Evolutionary conservation across 1,140 invertebrate genomes (phyloP).

Genomic region (Mizuhopecten yessoensis): DNA sequence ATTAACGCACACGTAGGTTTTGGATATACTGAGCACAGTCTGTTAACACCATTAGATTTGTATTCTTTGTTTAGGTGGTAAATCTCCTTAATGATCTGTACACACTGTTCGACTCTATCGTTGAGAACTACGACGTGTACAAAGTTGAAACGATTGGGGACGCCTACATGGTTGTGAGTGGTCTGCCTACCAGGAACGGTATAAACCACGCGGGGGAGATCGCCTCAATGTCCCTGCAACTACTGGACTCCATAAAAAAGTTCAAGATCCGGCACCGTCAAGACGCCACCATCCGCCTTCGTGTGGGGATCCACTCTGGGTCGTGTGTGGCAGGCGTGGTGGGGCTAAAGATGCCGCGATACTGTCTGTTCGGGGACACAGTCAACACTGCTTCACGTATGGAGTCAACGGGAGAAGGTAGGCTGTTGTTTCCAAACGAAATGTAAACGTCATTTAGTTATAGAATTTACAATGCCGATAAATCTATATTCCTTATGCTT

Average conservation of each 20-base stretch:
- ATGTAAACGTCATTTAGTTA: background rate
- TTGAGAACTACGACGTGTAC: slow-evolving; percentile 82
- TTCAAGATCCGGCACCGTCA: slow-evolving; percentile 94
- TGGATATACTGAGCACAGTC: too few relatives aligned
- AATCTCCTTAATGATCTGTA: slow-evolving; percentile 81
- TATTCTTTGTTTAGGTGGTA: slow-evolving; percentile 83
- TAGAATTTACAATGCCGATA: too few relatives aligned
- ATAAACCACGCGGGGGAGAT: slow-evolving; percentile 92
- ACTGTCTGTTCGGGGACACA: slow-evolving; percentile 82
- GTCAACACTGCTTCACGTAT: slow-evolving; percentile 82
- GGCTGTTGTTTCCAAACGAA: slow-evolving; percentile 50
- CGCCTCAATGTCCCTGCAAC: slow-evolving; percentile 93
- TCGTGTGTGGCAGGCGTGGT: slow-evolving; percentile 87
- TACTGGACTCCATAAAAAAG: slow-evolving; percentile 92
- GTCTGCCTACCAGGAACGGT: slow-evolving; percentile 85
- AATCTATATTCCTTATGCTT: too few relatives aligned
- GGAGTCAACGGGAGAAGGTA: slow-evolving; percentile 80
- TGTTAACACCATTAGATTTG: too few relatives aligned
- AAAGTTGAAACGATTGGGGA: slow-evolving; percentile 81
- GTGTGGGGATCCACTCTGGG: slow-evolving; percentile 95
- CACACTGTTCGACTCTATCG: slow-evolving; percentile 81
- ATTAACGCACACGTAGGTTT: too few relatives aligned
- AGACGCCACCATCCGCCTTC: slow-evolving; percentile 89
- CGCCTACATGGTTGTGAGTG: slow-evolving; percentile 82
- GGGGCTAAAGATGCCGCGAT: slow-evolving; percentile 82